Evolutionary conservation across 2,797 vertebrate species (phyloP).

Genomic region (Hemitrygon akajei): DNA sequence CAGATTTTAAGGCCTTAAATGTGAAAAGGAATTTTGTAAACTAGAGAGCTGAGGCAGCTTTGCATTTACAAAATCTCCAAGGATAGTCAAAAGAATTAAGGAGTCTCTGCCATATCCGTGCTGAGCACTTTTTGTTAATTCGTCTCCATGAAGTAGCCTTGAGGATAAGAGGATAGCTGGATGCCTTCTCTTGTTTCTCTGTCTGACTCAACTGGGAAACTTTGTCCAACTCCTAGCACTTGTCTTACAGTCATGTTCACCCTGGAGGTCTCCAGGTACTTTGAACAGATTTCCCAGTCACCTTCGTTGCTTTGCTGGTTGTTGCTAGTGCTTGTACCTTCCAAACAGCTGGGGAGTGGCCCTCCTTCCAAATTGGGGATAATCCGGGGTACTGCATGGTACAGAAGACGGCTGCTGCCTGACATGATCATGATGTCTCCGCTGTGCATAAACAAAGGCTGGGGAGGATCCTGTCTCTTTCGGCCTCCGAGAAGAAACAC

Average conservation of each 20-base stretch:
- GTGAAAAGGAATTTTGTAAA: not conserved
- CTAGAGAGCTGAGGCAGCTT: not conserved
- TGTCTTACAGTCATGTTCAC: constrained; percentile 88
- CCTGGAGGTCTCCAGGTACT: constrained; percentile 74
- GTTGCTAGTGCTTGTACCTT: constrained; percentile 39
- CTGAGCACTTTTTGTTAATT: constrained; percentile 44
- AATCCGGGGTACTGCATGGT: constrained; percentile 86
- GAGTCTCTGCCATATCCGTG: not conserved
- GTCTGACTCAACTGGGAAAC: constrained; percentile 56
- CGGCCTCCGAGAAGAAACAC: constrained; percentile 84
- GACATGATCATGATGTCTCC: constrained; percentile 97
- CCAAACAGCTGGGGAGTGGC: constrained; percentile 50
- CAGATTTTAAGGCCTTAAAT: not conserved
- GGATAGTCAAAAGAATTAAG: no score
- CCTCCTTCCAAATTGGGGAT: constrained; percentile 56
- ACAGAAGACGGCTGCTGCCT: constrained; percentile 78
- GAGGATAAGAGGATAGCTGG: constrained; percentile 39
- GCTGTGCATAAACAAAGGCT: constrained; percentile 86
- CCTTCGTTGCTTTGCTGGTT: constrained; percentile 59
- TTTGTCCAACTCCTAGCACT: constrained; percentile 71
- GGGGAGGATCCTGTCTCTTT: constrained; percentile 70
- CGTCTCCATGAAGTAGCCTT: not conserved
- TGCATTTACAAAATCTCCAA: not conserved
- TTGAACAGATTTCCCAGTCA: constrained; percentile 78
- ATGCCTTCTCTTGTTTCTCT: constrained; percentile 37